phyloP scores from a whole-genome alignment of 2,797 vertebrate genomes.

The Phalanger gymnotis region DNA sequence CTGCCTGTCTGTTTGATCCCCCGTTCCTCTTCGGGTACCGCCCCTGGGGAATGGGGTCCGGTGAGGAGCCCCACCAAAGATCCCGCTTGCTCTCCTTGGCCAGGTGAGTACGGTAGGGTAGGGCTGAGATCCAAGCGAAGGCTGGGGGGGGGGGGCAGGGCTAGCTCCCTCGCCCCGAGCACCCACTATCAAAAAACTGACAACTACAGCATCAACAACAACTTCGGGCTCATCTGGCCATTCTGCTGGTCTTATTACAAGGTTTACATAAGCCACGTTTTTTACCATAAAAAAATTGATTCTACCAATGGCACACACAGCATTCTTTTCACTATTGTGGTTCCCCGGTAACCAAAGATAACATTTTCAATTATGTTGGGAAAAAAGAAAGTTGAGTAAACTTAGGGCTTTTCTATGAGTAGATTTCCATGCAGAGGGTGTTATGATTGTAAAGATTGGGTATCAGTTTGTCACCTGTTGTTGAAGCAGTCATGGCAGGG shows the following conservation, averaged over 20 bases:
- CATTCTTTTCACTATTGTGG: neutral
- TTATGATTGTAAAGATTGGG: slow-evolving; percentile 61
- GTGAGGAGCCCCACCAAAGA: too few relatives aligned
- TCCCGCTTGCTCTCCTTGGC: too few relatives aligned
- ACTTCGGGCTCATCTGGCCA: neutral
- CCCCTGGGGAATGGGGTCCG: too few relatives aligned
- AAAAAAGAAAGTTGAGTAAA: neutral
- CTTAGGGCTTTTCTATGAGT: accelerated
- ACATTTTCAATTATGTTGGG: neutral
- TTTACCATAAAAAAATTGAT: neutral
- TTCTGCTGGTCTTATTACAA: neutral
- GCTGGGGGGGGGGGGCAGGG: too few relatives aligned
- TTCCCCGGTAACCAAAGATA: accelerated
- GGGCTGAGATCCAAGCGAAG: too few relatives aligned
- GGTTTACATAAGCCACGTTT: neutral
- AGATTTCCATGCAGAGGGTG: neutral
- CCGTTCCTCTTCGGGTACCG: too few relatives aligned
- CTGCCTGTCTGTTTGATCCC: too few relatives aligned
- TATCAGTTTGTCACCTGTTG: slow-evolving; percentile 84
- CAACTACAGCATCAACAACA: neutral
- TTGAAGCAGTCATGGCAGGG: slow-evolving; percentile 49
- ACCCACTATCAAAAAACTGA: neutral
- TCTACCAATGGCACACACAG: neutral
- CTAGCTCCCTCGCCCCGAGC: too few relatives aligned
- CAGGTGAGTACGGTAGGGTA: too few relatives aligned